Evolutionary conservation across 2,888 invertebrate species (phyloP), one percentile per base, ranked within the genome.

Genomic region (Villa cingulata): DNA sequence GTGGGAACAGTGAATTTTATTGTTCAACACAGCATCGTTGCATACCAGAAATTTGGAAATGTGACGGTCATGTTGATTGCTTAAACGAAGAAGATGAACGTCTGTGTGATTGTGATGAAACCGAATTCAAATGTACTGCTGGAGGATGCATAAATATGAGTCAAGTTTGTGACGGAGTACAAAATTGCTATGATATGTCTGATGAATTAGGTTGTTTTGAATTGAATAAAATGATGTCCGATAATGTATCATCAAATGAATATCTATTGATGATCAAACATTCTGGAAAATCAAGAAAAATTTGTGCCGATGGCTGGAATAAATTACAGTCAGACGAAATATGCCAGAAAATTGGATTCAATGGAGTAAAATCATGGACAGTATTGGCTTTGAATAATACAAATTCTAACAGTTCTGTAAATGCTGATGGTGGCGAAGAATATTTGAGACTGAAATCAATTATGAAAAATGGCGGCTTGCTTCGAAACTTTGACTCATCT

Each of bases 141-240:
- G 78, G 78, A 16, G 77, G 77, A n/a, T 79, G 80, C 56, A 68
- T 78, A 18, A 62, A 66, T 1, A 56, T 61, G 37, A 59, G 63
- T 18, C 66, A 72, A 52, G 61, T 74, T 4, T 80, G 80, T 57
- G 77, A 80, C 58, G 78, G 78, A 2, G 63, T 72, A 19, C 68
- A 71, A 27, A 72, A 80, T 53, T 80, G 80, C 56, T 70, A 75
- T 0, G 80, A 80, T 59, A 66, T 66, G 49, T 78, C 77, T 2
- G 80, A 80, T 56, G 79, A 80, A 63, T 78, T 77, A 75, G 65
- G 71, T 44, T 80, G 80, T 55, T 55, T 72, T 15, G 54, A 56
- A 41, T 50, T 59, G 23, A 51, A 51, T 18, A 56, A 50, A 20
- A 51, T 29, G 20, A 39, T 40, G 6, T 18, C 23, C 9, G 38